Evolutionary conservation across 1,140 invertebrate genomes (phyloP), one percentile per base, ranked within the genome.

Genomic region (Whitmania pigra): DNA sequence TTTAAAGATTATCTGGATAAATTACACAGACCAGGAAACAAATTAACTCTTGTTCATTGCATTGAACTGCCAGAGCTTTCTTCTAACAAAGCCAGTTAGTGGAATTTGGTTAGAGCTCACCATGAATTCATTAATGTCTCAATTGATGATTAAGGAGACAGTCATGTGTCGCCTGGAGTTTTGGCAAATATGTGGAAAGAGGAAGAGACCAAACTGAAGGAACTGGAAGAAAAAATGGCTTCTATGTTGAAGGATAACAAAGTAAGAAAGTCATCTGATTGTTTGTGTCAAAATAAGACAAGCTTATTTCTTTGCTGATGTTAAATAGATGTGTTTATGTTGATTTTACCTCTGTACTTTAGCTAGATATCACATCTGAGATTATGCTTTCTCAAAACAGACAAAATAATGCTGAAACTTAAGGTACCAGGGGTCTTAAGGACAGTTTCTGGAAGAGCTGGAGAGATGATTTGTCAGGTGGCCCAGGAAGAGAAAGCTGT

Each of bases 181-280:
- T 57, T 74, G 60, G 73, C 73, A 22, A 49, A 31, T n/a, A 74
- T 74, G 73, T 74, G 73, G 73, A 74, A 74, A 63, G 73, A 74
- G 40, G 70, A 71, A 40, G 73, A 74, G 53, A 53, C 63, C 18
- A 74, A 72, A 67, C 53, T 53, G 20, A 72, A 71, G 54, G n/a
- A 15, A 25, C 73, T 74, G 36, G 73, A 74, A 55, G 71, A 71
- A 25, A 74, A 72, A 40, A 74, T 74, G 73, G 71, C 71, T 29
- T 31, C 57, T 43, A 49, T 74, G 36, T 57, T 74, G 29, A 72
- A 68, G 27, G 70, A 74, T 43, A 72, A 72, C 66, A 60, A 60
- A 57, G 73, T 74, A n/a, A 63, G 25, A 31, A 22, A 25, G 13
- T 22, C 13, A 3, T 54, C 11, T 54, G 29, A 9, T 68, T 40